Evolutionary conservation across 2,797 vertebrate genomes (phyloP).

Genomic region (Dermochelys coriacea): DNA sequence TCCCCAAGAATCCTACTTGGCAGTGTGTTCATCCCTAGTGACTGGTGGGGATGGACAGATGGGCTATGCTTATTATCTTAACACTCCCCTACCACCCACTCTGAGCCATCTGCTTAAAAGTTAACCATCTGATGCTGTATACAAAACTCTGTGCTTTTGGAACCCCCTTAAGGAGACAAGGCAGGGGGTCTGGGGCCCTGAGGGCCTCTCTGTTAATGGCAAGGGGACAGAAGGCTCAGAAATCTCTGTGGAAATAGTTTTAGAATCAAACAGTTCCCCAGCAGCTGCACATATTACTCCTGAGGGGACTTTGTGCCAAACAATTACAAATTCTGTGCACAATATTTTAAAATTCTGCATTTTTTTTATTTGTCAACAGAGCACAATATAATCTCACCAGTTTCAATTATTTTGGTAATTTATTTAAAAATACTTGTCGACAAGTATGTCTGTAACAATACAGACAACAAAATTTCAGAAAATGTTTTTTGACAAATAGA

Average conservation of each 20-base stretch:
- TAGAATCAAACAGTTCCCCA: neutral
- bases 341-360: too few relatives aligned
- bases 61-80: neutral
- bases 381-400: too few relatives aligned
- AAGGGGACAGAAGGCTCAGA: neutral
- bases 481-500: too few relatives aligned
- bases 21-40: neutral
- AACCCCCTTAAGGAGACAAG: neutral
- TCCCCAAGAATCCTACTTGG: neutral
- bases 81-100: neutral
- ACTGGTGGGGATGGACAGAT: neutral
- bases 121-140: neutral
- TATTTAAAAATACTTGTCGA: too few relatives aligned
- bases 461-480: too few relatives aligned
- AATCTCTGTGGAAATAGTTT: neutral
- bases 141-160: neutral
- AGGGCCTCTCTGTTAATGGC: neutral
- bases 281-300: neutral
- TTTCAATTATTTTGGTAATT: too few relatives aligned
- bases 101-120: neutral
- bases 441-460: too few relatives aligned
- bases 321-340: too few relatives aligned
- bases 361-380: too few relatives aligned
- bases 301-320: too few relatives aligned
- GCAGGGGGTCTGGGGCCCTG: neutral